Evolutionary conservation across 2,888 invertebrate species (phyloP).

Genomic region (Pimpla rufipes): DNA sequence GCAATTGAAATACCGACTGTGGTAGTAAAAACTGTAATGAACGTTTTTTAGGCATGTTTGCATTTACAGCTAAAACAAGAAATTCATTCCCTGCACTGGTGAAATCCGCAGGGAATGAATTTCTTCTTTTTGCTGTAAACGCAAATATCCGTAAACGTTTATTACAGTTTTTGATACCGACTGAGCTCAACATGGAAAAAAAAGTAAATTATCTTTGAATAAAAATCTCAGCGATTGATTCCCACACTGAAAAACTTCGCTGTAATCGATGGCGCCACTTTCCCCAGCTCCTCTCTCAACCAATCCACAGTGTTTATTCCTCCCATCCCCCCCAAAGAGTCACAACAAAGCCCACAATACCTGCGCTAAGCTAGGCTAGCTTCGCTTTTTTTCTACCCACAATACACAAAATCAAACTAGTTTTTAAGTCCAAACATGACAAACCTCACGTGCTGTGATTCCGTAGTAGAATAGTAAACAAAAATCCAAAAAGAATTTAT

Average conservation of each 20-base stretch:
- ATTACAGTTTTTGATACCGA: too few relatives aligned
- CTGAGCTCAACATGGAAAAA: too few relatives aligned
- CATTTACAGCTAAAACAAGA: too few relatives aligned
- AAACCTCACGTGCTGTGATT: conserved; percentile 32
- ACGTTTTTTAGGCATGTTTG: too few relatives aligned
- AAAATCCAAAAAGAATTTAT: conserved; percentile 6
- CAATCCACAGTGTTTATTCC: not conserved
- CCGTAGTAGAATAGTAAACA: conserved; percentile 21
- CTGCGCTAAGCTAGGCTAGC: conserved; percentile 3
- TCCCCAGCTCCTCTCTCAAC: not conserved
- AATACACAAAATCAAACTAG: conserved; percentile 9
- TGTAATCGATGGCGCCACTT: not conserved
- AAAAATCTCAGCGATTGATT: not conserved
- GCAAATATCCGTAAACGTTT: too few relatives aligned
- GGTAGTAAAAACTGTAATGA: too few relatives aligned
- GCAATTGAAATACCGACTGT: too few relatives aligned
- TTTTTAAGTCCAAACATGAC: conserved; percentile 5
- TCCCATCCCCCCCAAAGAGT: not conserved
- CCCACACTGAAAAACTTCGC: not conserved
- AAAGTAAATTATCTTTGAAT: not conserved
- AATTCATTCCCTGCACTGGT: too few relatives aligned
- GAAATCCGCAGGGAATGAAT: too few relatives aligned
- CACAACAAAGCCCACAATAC: conserved; percentile 1
- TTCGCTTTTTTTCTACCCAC: conserved; percentile 5
- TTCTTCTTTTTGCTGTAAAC: too few relatives aligned